phyloP scores from a whole-genome alignment of 1,140 invertebrate genomes.

The Lethrus apterus region DNA sequence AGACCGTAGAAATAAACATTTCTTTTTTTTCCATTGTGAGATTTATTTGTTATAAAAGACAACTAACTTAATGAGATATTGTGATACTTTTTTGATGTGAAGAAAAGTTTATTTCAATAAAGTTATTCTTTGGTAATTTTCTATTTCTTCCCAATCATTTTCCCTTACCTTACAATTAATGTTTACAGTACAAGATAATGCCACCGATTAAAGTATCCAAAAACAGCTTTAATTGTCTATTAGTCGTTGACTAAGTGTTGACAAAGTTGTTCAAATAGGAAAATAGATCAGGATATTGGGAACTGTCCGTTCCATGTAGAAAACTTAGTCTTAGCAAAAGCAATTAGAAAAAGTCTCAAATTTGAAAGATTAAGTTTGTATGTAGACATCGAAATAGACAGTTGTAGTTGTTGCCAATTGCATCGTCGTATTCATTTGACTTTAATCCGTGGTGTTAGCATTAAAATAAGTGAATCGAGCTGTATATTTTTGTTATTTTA shows the following conservation, averaged over 20 bases:
- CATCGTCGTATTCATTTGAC: too few species aligned
- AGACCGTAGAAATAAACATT: constrained; percentile 13
- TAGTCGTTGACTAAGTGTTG: too few species aligned
- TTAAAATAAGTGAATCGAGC: constrained; percentile 7
- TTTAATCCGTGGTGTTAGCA: constrained; percentile 13
- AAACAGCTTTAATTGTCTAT: constrained; percentile 13
- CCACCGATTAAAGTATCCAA: constrained; percentile 12
- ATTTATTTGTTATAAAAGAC: constrained; percentile 20
- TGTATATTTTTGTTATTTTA: constrained; percentile 16
- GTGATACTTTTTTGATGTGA: constrained; percentile 27
- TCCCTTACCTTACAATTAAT: constrained; percentile 3
- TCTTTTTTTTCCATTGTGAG: constrained; percentile 11
- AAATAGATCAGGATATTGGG: too few species aligned
- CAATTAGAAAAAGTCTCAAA: background rate
- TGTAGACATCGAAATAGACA: constrained; percentile 7
- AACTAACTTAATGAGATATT: constrained; percentile 26
- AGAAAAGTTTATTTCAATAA: constrained; percentile 30
- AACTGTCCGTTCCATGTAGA: too few species aligned
- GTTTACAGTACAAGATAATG: constrained; percentile 10
- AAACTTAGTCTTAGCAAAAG: background rate
- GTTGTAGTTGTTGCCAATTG: constrained; percentile 4
- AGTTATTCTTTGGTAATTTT: constrained; percentile 24
- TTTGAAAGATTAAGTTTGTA: background rate
- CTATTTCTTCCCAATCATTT: constrained; percentile 19
- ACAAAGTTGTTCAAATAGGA: too few species aligned